Evolutionary conservation across 2,888 invertebrate species (phyloP).

Genomic region (Pachliopta kotzebuea): DNA sequence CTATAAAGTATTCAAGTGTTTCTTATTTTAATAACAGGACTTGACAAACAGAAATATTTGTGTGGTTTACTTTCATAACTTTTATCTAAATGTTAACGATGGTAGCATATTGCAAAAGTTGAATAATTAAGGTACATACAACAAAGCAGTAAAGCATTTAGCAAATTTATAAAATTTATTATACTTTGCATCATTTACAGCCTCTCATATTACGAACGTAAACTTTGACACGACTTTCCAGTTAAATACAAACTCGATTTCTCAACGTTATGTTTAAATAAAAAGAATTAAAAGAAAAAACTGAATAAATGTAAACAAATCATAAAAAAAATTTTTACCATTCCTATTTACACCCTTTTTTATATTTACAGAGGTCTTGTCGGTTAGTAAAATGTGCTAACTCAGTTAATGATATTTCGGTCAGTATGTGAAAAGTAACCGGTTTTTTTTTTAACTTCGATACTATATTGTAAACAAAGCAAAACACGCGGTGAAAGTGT

Average conservation of each 20-base stretch:
- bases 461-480: conserved; percentile 28
- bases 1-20: too few relatives aligned
- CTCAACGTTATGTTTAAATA: too few relatives aligned
- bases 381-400: too few relatives aligned
- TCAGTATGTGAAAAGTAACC: conserved; percentile 8
- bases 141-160: conserved; percentile 7
- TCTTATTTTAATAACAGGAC: too few relatives aligned
- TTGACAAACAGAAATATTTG: too few relatives aligned
- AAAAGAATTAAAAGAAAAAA: too few relatives aligned
- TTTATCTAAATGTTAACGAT: too few relatives aligned
- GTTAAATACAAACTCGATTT: neutral
- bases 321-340: too few relatives aligned
- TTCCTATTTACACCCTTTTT: too few relatives aligned
- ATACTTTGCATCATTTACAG: conserved; percentile 13
- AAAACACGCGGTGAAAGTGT: conserved; percentile 29
- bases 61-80: too few relatives aligned
- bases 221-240: conserved; percentile 16
- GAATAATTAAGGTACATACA: conserved; percentile 2
- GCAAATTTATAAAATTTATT: conserved; percentile 20
- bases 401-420: conserved; percentile 2
- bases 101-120: neutral
- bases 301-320: too few relatives aligned
- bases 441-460: conserved; percentile 9
- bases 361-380: too few relatives aligned
- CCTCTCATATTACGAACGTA: conserved; percentile 2